Evolutionary conservation across 2,797 vertebrate genomes (phyloP).

Genomic region (Danionella dracula): DNA sequence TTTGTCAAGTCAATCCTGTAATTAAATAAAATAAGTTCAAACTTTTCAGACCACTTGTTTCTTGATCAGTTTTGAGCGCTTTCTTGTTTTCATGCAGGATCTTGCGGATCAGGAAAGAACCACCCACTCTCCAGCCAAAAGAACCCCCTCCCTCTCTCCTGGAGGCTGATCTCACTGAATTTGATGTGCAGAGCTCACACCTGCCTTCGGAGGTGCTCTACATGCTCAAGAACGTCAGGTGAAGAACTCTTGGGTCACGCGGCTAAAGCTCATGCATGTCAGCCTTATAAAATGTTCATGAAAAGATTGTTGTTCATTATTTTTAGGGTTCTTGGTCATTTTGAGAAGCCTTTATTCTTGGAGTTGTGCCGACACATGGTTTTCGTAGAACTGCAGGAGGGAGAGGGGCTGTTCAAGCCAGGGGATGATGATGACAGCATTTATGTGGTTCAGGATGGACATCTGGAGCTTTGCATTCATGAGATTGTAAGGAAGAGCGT

Average conservation of each 20-base stretch:
- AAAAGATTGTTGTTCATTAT: background rate
- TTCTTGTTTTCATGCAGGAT: constrained; percentile 72
- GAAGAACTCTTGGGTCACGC: constrained; percentile 8
- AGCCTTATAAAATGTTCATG: background rate
- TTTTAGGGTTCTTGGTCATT: constrained; percentile 90
- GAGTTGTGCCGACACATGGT: constrained; percentile 97
- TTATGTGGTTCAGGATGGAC: constrained; percentile 92
- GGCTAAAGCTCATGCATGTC: background rate
- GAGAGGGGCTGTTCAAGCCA: constrained; percentile 83
- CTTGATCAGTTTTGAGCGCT: no score
- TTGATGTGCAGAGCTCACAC: constrained; percentile 91
- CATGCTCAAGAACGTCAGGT: constrained; percentile 98
- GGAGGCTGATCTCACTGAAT: constrained; percentile 92
- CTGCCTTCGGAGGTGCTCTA: constrained; percentile 92
- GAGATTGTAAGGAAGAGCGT: constrained; percentile 66
- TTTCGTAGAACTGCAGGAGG: constrained; percentile 87
- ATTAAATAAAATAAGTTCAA: no score
- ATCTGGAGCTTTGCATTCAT: constrained; percentile 85
- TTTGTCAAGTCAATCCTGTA: constrained; percentile 57
- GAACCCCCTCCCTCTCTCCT: constrained; percentile 90
- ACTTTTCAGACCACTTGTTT: background rate
- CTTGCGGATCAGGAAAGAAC: constrained; percentile 87
- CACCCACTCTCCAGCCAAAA: constrained; percentile 87
- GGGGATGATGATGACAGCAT: constrained; percentile 93
- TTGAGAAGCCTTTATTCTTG: constrained; percentile 94